Base-by-base conservation (phyloP, 2,888 invertebrate genomes). In the Halocaridina rubra region DNA sequence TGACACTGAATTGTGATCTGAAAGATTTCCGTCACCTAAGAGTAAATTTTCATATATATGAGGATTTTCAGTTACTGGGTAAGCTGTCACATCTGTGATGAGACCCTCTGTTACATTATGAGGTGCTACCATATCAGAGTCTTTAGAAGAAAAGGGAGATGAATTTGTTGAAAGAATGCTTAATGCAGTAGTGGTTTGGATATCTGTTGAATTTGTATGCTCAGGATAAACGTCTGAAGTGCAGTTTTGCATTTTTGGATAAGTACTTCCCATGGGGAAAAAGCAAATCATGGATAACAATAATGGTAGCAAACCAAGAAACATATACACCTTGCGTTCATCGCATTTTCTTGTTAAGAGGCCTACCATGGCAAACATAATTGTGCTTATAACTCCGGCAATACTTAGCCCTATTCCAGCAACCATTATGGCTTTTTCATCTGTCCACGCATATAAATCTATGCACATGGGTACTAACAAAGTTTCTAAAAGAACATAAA, bases 361-460 rank as follows among this genome's bases (percentile, higher is more conserved):
- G 24, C 93, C 93, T 87, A 96, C 95, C 5, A 89, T 84, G 64
- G 89, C 88, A 85, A 96, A 96, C 13, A 95, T 94, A 59, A 93
- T 90, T 88, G 95, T 94, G 0, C 96, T 95, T 67, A 96, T 91
- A n/a, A 96, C 91, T 0, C 95, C 96, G 57, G 96, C 96, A 33
- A 93, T 93, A 74, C 95, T 94, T 94, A 97, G 95, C 85, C 96
- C 92, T 80, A 95, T 92, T 72, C 96, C 96, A 94, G 96, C 95
- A 90, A 96, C 94, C 91, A 94, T 93, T 53, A 96, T 91, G 13
- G 96, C 94, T 90, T 95, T 93, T 75, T 92, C 91, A 91, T 96
- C 94, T 85, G 93, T 93, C 96, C 96, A 96, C 33, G 94, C 96
- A 91, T 96, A 96, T 92, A 96, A 96, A 90, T 97, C 96, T 95